Evolutionary conservation across 2,797 vertebrate genomes (phyloP).

Genomic region (Typhlichthys eigenmanni): DNA sequence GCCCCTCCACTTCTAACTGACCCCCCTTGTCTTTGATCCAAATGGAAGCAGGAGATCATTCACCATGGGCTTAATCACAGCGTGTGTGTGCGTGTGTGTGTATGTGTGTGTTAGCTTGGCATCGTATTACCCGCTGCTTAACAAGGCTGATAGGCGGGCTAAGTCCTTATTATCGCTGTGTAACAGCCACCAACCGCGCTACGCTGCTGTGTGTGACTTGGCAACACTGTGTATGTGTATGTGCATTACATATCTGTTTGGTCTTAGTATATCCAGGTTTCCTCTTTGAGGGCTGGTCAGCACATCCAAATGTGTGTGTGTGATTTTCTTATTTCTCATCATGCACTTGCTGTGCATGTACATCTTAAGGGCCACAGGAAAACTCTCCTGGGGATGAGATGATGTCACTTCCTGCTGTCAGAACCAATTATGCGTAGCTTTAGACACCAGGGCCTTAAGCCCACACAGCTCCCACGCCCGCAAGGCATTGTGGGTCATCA

Average conservation of each 20-base stretch:
- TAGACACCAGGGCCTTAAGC: slow-evolving; percentile 39
- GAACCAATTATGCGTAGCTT: slow-evolving; percentile 46
- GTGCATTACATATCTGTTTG: slow-evolving; percentile 4
- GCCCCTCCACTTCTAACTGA: no score
- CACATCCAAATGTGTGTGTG: neutral
- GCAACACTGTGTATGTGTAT: slow-evolving; percentile 21
- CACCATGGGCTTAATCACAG: no score
- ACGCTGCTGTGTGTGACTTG: slow-evolving; percentile 23
- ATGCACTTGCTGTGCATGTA: no score
- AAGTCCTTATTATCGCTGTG: no score
- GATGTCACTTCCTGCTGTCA: slow-evolving; percentile 69
- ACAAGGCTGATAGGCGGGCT: no score
- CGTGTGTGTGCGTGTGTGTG: no score
- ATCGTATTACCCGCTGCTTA: no score
- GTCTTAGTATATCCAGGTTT: neutral
- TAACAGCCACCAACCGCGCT: slow-evolving; percentile 12
- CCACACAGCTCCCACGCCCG: slow-evolving; percentile 58
- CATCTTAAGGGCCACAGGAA: slow-evolving; percentile 2
- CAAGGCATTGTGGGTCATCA: slow-evolving; percentile 67
- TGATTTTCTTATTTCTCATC: neutral
- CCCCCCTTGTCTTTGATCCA: no score
- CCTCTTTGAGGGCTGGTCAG: neutral
- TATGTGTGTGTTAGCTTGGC: no score
- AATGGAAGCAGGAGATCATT: no score
- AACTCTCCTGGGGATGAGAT: slow-evolving; percentile 13